phyloP scores from a whole-genome alignment of 2,113 vertebrate species.

The Blennius ocellaris region DNA sequence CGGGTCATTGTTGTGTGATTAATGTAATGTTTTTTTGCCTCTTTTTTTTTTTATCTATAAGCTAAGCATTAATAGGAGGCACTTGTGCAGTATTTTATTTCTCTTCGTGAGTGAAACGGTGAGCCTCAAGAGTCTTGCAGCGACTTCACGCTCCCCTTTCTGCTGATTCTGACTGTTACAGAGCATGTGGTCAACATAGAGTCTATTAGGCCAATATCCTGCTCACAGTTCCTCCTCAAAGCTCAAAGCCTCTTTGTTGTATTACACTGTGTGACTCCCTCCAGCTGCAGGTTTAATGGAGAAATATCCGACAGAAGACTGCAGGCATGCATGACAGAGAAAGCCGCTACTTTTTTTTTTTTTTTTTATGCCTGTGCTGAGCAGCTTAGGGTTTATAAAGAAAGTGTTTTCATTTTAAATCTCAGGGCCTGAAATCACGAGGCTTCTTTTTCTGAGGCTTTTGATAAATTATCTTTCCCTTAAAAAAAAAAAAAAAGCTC shows the following conservation, averaged over 20 bases:
- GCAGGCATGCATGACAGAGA: slow-evolving; percentile 44
- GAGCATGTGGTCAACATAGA: neutral
- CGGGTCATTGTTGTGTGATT: slow-evolving; percentile 4
- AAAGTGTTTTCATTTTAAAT: slow-evolving; percentile 23
- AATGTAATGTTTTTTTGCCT: neutral
- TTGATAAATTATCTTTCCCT: slow-evolving; percentile 20
- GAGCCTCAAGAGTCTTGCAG: too few relatives aligned
- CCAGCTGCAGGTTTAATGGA: slow-evolving; percentile 49
- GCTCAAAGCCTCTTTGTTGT: slow-evolving; percentile 41
- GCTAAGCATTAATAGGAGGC: neutral
- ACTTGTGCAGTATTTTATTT: slow-evolving; percentile 3
- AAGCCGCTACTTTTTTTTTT: slow-evolving; percentile 24
- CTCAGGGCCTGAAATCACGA: slow-evolving; percentile 19
- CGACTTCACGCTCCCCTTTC: too few relatives aligned
- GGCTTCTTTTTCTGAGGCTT: slow-evolving; percentile 16
- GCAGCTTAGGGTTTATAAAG: slow-evolving; percentile 21
- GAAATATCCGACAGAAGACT: slow-evolving; percentile 46
- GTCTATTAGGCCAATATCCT: neutral
- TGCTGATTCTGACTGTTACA: neutral
- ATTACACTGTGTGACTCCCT: slow-evolving; percentile 33
- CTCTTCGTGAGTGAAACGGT: too few relatives aligned
- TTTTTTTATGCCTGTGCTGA: slow-evolving; percentile 27
- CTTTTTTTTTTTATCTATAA: slow-evolving; percentile 9
- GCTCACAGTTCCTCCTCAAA: slow-evolving; percentile 11
- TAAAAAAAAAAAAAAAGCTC: slow-evolving; percentile 28